phyloP scores from a whole-genome alignment of 2,888 invertebrate species.

The Meteorus cinctellus region DNA sequence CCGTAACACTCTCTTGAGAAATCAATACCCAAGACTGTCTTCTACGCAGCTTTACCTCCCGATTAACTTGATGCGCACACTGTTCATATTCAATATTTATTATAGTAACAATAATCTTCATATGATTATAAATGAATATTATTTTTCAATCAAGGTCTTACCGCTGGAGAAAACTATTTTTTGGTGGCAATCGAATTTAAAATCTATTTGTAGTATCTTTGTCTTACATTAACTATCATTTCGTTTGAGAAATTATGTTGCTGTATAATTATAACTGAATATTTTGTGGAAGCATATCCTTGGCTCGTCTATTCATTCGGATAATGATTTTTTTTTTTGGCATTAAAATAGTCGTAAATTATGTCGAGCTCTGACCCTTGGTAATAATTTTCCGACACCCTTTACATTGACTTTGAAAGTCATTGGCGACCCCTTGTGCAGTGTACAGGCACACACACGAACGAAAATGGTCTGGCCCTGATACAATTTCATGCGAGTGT shows the following conservation, averaged over 20 bases:
- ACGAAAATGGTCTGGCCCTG: constrained; percentile 6
- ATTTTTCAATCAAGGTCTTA: no score
- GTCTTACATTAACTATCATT: no score
- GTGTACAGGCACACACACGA: neutral
- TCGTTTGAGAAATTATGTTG: no score
- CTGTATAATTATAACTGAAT: no score
- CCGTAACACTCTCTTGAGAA: constrained; percentile 30
- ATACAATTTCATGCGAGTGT: constrained; percentile 18
- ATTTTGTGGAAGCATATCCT: no score
- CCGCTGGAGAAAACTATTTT: no score
- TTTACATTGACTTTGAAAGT: constrained; percentile 24
- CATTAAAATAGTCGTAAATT: neutral
- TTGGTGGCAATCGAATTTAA: no score
- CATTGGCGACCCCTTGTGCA: constrained; percentile 15
- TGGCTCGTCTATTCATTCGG: no score
- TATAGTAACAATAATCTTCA: no score
- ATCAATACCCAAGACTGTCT: constrained; percentile 50
- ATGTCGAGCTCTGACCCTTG: constrained; percentile 4
- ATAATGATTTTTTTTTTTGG: neutral
- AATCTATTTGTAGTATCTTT: no score
- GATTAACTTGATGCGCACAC: constrained; percentile 12
- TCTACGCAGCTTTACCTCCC: constrained; percentile 23
- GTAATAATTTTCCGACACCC: constrained; percentile 15
- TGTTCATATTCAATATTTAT: no score
- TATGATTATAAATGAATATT: no score